Conservation (phyloP, 2,888 invertebrate species). For the Drosophila pegasa region DNA sequence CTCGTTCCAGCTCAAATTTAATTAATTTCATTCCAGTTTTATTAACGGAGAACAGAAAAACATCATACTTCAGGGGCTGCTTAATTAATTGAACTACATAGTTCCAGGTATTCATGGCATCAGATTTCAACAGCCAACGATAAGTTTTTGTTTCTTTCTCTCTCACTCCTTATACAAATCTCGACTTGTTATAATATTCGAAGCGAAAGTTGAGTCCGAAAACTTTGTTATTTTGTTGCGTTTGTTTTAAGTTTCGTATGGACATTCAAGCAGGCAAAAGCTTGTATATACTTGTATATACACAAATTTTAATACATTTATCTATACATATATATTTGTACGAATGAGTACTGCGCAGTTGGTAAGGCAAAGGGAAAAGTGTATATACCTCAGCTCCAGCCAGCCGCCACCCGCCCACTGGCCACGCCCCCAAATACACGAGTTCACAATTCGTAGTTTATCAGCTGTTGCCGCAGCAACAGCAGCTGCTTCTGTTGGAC, state of each 20-base stretch:
- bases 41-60: background rate
- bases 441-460: background rate
- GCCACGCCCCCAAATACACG: background rate
- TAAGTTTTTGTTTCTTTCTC: background rate
- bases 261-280: background rate
- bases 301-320: background rate
- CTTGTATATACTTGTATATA: background rate
- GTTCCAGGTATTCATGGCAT: background rate
- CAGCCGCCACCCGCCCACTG: background rate
- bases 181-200: background rate
- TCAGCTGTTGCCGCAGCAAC: conserved; percentile 8
- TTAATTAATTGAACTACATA: background rate
- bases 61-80: background rate
- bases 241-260: background rate
- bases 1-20: background rate
- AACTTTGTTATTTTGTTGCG: conserved; percentile 2
- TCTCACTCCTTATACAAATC: background rate
- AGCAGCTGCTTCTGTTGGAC: background rate
- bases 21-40: background rate
- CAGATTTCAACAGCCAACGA: conserved; percentile 2
- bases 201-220: background rate
- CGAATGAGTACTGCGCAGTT: background rate
- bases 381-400: background rate
- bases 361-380: background rate
- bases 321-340: background rate